A percentile compares a stretch with the other conserved stretches of the same genome.
phyloP scores from a whole-genome alignment of 2,113 vertebrate species.

The Toxotes chatareus region DNA sequence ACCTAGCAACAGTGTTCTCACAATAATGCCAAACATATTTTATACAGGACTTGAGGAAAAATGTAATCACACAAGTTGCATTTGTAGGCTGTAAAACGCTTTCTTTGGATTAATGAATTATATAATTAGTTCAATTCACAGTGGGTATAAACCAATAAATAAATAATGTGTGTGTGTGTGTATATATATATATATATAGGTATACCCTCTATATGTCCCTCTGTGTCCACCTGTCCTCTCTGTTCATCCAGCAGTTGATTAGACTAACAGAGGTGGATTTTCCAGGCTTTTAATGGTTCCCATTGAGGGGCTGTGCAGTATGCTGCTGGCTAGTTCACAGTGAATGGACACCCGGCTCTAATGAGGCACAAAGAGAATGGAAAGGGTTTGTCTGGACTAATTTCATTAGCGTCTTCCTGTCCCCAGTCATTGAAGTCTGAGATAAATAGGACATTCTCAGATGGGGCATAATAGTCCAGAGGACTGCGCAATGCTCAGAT shows the following conservation, averaged over 20 bases:
- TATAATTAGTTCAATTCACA: neutral
- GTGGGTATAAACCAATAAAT: neutral
- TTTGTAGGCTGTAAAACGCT: neutral
- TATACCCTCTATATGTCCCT: neutral
- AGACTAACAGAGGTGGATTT: conserved; percentile 51
- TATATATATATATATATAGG: no score
- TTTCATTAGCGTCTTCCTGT: conserved; percentile 68
- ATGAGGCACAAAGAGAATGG: conserved; percentile 70
- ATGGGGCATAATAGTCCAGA: conserved; percentile 46
- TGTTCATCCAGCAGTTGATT: conserved; percentile 41
- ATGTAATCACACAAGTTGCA: neutral
- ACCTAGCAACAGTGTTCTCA: neutral
- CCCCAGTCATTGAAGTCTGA: conserved; percentile 58
- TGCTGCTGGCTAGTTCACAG: conserved; percentile 37
- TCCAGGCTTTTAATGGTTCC: conserved; percentile 40
- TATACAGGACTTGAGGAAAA: neutral
- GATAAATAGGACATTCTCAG: conserved; percentile 60
- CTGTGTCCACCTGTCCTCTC: conserved; percentile 12
- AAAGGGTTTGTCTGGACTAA: conserved; percentile 67
- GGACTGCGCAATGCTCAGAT: conserved; percentile 21
- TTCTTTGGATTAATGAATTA: neutral
- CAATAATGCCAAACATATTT: neutral
- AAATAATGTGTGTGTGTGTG: no score
- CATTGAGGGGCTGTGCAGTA: conserved; percentile 36
- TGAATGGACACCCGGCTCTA: conserved; percentile 62